Percentiles rank a stretch among this genome's conserved stretches.
Conservation (phyloP, 2,113 vertebrate species). For the Zapornia atra region DNA sequence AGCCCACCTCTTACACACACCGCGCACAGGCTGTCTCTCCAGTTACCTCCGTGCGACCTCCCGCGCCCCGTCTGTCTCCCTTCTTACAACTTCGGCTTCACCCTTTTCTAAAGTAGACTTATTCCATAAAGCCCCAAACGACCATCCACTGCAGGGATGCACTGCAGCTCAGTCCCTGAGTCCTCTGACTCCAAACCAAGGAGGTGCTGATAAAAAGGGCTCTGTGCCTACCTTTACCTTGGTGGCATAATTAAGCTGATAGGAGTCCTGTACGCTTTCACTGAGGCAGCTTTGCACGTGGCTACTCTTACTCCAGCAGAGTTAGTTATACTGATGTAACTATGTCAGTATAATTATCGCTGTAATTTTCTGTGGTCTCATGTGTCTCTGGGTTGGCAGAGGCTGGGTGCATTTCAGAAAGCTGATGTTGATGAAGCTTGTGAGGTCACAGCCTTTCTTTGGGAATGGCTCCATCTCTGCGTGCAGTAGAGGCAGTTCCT, state of each 20-base stretch:
- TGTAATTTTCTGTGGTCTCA: slow-evolving; percentile 40
- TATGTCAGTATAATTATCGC: slow-evolving; percentile 14
- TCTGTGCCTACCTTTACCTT: neutral
- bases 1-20: neutral
- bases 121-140: neutral
- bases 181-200: neutral
- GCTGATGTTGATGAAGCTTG: slow-evolving; percentile 33
- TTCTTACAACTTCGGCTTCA: neutral
- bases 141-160: neutral
- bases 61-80: neutral
- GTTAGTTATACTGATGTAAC: slow-evolving; percentile 52
- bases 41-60: neutral
- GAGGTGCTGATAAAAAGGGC: neutral
- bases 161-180: neutral
- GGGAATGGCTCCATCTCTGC: neutral
- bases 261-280: slow-evolving; percentile 23
- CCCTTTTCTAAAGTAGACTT: neutral
- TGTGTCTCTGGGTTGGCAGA: slow-evolving; percentile 36
- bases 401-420: slow-evolving; percentile 36
- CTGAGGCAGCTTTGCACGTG: neutral
- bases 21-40: neutral
- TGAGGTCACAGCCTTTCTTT: slow-evolving; percentile 56
- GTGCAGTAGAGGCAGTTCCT: neutral
- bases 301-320: neutral
- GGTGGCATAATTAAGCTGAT: too few relatives aligned